Evolutionary conservation across 1,140 invertebrate genomes (phyloP), one percentile per base, ranked within the genome.

Genomic region (Nasonia longicornis): DNA sequence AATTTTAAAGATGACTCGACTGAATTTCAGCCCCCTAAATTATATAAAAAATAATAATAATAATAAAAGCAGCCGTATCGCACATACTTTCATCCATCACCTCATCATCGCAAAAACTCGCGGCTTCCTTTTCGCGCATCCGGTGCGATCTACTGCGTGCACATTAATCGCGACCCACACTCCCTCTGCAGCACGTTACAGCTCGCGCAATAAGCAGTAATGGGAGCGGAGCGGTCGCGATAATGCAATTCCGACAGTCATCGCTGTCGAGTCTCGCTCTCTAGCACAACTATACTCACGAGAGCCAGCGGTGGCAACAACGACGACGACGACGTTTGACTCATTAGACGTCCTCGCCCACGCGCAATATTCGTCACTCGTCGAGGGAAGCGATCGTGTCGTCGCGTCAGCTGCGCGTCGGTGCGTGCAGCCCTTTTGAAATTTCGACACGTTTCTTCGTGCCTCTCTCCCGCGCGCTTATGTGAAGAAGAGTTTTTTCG

Each of bases 361-460:
- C 73, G n/a, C 71, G 52, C 69, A 72, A 67, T 67, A 74, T 48
- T 69, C 64, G 71, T 67, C 63, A 69, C 79, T 66, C 79, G 71
- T 74, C 72, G 70, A 64, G 64, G 63, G 58, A 64, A 76, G 29
- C 35, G 52, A 74, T 78, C 77, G n/a, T 66, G 38, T 71, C 69
- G 45, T 31, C 69, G 69, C 29, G 48, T 71, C 77, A 31, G 16
- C n/a, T n/a, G 31, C 48, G 29, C 48, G 48, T 66, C 42, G 14
- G 16, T 20, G 31, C 52, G 29, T 29, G 12, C 8, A 31, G 64
- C 64, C 20, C 29, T 42, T 42, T 72, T 42, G n/a, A 11, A 48
- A 48, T 73, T 48, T 48, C 42, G 20, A 22, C 71, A 42, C 69
- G n/a, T 48, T 35, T 73, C 71, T 20, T 48, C 7, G 8, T 38